Base-by-base conservation (phyloP, 1,140 invertebrate species). In the Drosophila athabasca region DNA sequence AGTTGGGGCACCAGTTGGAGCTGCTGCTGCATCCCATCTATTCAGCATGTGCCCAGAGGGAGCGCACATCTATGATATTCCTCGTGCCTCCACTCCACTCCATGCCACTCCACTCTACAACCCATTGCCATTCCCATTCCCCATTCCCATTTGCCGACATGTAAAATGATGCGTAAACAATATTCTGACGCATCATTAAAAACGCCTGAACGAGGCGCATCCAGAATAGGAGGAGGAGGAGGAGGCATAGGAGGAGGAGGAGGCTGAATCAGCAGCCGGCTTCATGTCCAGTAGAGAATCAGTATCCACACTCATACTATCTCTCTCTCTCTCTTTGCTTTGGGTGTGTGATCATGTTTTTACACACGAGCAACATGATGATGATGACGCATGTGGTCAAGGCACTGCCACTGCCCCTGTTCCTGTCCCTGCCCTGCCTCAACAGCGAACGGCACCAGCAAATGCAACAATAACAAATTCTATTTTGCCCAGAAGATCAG, bases 151-250 rank as follows among this genome's bases (percentile, higher is more conserved):
- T 87, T 71, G 82, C 83, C 79, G 83, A 88, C 79, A 87, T 87
- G 83, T 88, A 87, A 87, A 87, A 88, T 87, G 83, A 85, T 85
- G 82, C 82, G 82, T 85, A 85, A 85, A 85, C 82, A 88, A 88
- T 88, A 88, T 88, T 87, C 83, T 88, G 83, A 88, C 83, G 83
- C 83, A 88, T 87, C 83, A 87, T 87, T 87, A 87, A 87, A 76
- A 87, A 88, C 83, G 83, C 83, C 83, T 67, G 83, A 76, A 79
- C 83, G 71, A 76, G 77, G 75, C 70, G 51, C 44, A 69, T 73
- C 71, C 65, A 80, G 75, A 9, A 24, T 0, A 11, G 17, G 17
- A 0, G 7, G 17, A 19, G 13, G 9, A 11, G 22, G 11, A 6
- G 39, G 15, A n/a, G n/a, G n/a, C n/a, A n/a, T n/a, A n/a, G n/a